These are phyloP conservation scores for Drosophila paranaensis DNA, from an alignment of 2,888 invertebrate species.

Conservation along the genomic window DNA sequence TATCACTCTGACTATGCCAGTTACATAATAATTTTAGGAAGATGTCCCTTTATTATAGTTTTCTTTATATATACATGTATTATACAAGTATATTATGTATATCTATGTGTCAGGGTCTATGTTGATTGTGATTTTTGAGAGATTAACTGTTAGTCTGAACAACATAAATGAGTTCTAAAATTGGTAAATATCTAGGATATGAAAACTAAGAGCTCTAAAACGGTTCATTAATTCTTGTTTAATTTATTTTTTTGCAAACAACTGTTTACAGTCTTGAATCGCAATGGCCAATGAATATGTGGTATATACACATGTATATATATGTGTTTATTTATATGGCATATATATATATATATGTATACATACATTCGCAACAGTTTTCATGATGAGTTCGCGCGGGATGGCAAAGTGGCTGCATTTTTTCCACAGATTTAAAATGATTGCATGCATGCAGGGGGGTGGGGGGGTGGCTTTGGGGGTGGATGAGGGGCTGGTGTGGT, in stretches of 20 bases:
- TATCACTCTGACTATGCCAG: too few relatives aligned
- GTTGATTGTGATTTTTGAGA: neutral
- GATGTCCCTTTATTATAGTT: too few relatives aligned
- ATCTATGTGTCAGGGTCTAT: too few relatives aligned
- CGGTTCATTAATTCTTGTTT: slow-evolving; percentile 30
- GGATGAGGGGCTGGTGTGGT: neutral
- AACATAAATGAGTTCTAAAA: neutral
- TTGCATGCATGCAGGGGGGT: slow-evolving; percentile 27
- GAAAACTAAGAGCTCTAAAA: slow-evolving; percentile 2
- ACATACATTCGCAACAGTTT: slow-evolving; percentile 44
- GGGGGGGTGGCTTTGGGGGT: neutral
- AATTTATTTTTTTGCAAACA: slow-evolving; percentile 32
- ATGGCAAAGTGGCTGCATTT: slow-evolving; percentile 61
- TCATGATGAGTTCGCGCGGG: slow-evolving; percentile 43
- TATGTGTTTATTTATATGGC: neutral
- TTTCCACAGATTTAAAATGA: slow-evolving; percentile 63
- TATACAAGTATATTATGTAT: too few relatives aligned
- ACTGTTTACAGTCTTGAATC: slow-evolving; percentile 15
- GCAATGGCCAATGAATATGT: neutral
- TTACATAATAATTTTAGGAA: too few relatives aligned
- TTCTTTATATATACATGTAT: too few relatives aligned
- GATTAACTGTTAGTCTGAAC: neutral
- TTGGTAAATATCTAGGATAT: neutral
- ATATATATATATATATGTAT: neutral
- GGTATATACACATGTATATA: too few relatives aligned